Evolutionary conservation across 2,797 vertebrate species (phyloP), one percentile per base, ranked within the genome.

Genomic region (Chaunax sp.): DNA sequence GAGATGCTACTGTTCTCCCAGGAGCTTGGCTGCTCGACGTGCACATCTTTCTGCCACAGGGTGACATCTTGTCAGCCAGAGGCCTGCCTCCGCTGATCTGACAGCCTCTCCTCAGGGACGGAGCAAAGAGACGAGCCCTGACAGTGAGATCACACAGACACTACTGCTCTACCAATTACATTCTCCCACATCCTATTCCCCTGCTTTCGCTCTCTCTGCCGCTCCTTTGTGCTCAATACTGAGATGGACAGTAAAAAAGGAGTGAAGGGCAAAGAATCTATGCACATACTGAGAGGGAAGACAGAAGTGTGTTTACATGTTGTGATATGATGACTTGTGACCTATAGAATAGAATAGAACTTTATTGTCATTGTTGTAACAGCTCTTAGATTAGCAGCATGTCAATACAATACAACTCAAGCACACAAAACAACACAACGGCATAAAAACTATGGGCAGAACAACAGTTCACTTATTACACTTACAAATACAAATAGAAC

Each of bases 101-200:
- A 86, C 87, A 87, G 84, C 61, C 22, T 11, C 50, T 83, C 86
- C 76, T 78, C 66, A 19, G 85, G 81, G 89, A 90, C 65, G 10
- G n/a, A 33, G 54, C 67, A 58, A 47, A 57, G 63, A 82, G 80
- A 76, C 35, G 7, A 77, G 72, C 53, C 58, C 72, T 81, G 81
- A 82, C 68, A 72, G 69, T 44, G 80, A 68, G 78, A 70, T 67
- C 49, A 72, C 58, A 76, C 55, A 37, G 15, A 58, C 38, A 65
- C 57, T 18, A 18, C 64, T 38, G 52, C 76, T 80, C 73, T 67
- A 51, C 77, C 73, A 88, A 74, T 84, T 86, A 85, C 54, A 72
- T 38, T 51, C 60, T 70, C 41, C 59, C 55, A 28, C 58, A 61
- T 44, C 41, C 52, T 58, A 15, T 61, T 61, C 40, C 51, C 30